These are phyloP conservation scores for Drosophila subobscura DNA, from an alignment of 1,140 invertebrate genomes.

Conservation along the genomic window DNA sequence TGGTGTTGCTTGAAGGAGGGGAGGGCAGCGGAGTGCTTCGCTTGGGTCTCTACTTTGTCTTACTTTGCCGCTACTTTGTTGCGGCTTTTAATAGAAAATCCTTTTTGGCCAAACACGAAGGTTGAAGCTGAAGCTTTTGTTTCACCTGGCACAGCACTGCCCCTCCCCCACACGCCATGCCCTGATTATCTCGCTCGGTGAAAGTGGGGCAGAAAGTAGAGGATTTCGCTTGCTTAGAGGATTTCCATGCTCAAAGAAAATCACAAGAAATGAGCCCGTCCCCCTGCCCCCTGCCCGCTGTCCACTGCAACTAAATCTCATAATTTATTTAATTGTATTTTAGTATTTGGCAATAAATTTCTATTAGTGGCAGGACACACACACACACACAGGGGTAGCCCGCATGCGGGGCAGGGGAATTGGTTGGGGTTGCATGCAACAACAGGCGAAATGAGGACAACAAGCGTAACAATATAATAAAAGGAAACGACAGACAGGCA, in stretches of 20 bases:
- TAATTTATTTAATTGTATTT: constrained; percentile 83
- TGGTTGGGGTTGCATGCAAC: background rate
- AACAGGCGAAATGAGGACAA: constrained; percentile 63
- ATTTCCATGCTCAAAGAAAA: constrained; percentile 25
- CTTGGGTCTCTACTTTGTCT: constrained; percentile 68
- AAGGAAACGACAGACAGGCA: constrained; percentile 6
- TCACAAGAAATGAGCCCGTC: constrained; percentile 30
- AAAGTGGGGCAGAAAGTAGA: too few relatives aligned
- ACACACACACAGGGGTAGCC: constrained; percentile 17
- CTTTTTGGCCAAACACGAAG: constrained; percentile 38
- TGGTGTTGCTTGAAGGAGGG: background rate
- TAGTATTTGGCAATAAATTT: constrained; percentile 81
- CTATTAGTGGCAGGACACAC: constrained; percentile 58
- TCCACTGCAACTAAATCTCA: constrained; percentile 63
- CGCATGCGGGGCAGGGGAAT: background rate
- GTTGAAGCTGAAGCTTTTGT: constrained; percentile 3
- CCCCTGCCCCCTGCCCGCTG: background rate
- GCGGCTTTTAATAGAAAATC: constrained; percentile 79
- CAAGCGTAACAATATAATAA: constrained; percentile 79
- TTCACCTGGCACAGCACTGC: constrained; percentile 41
- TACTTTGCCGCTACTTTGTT: constrained; percentile 79
- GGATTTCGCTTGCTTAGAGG: constrained; percentile 17
- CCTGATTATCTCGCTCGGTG: constrained; percentile 58
- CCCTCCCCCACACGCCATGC: constrained; percentile 28
- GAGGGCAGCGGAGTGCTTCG: background rate